Evolutionary conservation across 2,113 vertebrate genomes (phyloP).

Genomic region (Tupaia chinensis): DNA sequence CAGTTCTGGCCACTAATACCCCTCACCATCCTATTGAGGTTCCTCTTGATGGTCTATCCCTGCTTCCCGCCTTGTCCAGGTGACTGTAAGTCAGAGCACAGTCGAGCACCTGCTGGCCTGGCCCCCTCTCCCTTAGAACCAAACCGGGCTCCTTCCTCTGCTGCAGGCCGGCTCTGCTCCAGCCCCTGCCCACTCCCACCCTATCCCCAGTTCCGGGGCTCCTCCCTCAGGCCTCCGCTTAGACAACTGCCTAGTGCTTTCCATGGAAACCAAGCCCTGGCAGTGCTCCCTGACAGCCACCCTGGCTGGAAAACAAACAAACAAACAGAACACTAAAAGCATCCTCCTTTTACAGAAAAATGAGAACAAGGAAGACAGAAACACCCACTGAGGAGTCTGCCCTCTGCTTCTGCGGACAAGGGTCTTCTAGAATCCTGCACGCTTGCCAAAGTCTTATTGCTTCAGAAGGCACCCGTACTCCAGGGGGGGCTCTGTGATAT

Average conservation of each 20-base stretch:
- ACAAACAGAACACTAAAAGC: neutral
- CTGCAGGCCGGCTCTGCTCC: fast-evolving
- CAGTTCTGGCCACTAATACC: neutral
- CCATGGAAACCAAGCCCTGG: slow-evolving; percentile 45
- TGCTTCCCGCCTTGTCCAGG: fast-evolving
- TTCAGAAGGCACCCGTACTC: neutral
- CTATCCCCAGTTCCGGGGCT: neutral
- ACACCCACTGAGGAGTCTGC: neutral
- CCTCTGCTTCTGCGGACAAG: neutral
- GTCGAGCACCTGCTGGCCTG: neutral
- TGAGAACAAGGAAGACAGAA: neutral
- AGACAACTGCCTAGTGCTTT: neutral
- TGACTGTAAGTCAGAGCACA: fast-evolving
- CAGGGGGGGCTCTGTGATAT: neutral
- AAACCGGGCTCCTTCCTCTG: neutral
- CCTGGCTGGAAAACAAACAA: neutral
- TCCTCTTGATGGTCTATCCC: too few species aligned
- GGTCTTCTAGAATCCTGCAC: neutral
- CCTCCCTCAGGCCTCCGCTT: neutral
- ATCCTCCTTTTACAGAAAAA: neutral
- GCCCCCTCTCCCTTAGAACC: neutral
- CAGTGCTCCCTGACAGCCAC: neutral
- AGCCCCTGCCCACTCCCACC: neutral
- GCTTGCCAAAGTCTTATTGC: fast-evolving
- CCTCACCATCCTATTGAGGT: fast-evolving